Conservation (phyloP, 2,113 vertebrate species). For the Mormyrus iriodes region DNA sequence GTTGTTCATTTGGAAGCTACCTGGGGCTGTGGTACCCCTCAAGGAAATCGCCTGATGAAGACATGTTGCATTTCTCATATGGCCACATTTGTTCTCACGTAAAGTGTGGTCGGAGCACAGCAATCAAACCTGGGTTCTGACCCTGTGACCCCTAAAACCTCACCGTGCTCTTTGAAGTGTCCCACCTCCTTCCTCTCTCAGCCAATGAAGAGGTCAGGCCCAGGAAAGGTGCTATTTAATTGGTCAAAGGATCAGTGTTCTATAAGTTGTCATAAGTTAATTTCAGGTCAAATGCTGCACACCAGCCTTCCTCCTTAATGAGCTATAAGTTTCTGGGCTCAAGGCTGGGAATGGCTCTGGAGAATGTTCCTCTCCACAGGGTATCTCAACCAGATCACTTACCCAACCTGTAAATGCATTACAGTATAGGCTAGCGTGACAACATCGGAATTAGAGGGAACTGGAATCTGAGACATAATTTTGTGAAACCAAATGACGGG, state of each 20-base stretch:
- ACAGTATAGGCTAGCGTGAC: neutral
- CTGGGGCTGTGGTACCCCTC: neutral
- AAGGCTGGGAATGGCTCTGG: neutral
- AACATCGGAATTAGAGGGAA: neutral
- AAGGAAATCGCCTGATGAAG: neutral
- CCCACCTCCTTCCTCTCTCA: neutral
- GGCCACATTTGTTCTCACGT: neutral
- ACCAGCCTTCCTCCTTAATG: neutral
- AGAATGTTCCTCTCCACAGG: neutral
- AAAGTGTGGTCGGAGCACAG: no score
- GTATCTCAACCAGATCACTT: neutral
- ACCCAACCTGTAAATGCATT: neutral
- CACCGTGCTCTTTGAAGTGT: neutral
- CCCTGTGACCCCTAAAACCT: neutral
- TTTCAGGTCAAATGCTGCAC: neutral
- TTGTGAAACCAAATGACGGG: neutral
- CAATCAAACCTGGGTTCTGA: neutral
- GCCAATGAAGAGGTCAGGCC: neutral
- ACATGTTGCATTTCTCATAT: neutral
- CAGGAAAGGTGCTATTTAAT: neutral
- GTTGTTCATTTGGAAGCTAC: neutral
- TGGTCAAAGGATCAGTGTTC: neutral
- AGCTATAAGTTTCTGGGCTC: neutral
- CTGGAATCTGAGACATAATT: neutral
- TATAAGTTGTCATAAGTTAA: neutral